phyloP scores from a whole-genome alignment of 2,797 vertebrate species.

The Momotus momota region DNA sequence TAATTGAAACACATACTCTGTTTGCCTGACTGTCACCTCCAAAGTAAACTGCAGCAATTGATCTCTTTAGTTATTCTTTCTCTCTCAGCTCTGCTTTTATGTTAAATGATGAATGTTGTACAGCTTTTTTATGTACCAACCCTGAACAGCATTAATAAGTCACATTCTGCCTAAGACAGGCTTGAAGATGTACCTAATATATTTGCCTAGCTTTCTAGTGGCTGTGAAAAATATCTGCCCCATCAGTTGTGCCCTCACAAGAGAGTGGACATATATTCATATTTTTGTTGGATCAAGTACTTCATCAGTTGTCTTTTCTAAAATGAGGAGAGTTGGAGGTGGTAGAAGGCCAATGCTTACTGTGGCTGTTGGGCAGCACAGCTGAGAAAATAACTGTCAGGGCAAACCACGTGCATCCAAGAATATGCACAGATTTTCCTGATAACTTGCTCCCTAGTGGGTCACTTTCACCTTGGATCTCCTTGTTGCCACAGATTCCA shows the following conservation, averaged over 20 bases:
- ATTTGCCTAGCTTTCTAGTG: neutral
- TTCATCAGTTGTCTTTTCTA: neutral
- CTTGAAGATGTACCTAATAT: neutral
- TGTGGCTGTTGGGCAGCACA: neutral
- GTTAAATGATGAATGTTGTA: neutral
- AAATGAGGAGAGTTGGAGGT: neutral
- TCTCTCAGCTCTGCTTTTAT: neutral
- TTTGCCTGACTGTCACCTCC: neutral
- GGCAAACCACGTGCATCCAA: neutral
- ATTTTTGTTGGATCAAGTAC: neutral
- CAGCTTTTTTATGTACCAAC: neutral
- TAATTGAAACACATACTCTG: neutral
- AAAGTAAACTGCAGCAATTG: neutral
- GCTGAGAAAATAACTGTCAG: neutral
- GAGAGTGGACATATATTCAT: neutral
- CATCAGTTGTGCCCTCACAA: neutral
- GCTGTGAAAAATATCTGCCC: neutral
- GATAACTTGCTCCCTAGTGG: neutral
- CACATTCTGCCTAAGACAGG: neutral
- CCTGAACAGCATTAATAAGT: neutral
- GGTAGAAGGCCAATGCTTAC: neutral
- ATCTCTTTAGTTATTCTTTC: neutral
- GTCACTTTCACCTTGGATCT: neutral
- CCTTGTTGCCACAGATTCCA: neutral
- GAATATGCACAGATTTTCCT: neutral